phyloP scores from a whole-genome alignment of 2,113 vertebrate species.

The Calonectris borealis region DNA sequence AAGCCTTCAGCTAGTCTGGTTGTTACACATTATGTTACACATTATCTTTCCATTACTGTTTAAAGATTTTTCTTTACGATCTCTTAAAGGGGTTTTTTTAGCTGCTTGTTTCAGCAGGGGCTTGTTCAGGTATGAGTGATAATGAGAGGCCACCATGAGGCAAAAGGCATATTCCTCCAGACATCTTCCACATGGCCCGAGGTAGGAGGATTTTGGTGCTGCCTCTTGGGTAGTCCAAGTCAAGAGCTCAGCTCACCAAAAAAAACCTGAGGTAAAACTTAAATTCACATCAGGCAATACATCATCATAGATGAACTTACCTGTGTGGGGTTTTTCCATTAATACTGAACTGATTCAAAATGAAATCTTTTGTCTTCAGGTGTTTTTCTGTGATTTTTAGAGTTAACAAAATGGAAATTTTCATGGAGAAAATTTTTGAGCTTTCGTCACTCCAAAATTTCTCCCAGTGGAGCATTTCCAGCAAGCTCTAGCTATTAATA shows the following conservation, averaged over 20 bases:
- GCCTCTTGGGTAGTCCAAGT: not conserved
- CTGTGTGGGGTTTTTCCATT: not conserved
- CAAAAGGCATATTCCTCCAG: not conserved
- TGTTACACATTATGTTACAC: not conserved
- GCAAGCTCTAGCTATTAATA: not conserved
- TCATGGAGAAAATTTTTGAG: not conserved
- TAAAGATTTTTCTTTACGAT: not conserved
- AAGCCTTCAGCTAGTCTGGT: not conserved
- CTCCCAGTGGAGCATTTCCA: not conserved
- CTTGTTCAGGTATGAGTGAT: not conserved
- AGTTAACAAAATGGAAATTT: not conserved
- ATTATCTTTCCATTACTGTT: not conserved
- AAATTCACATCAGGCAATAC: not conserved
- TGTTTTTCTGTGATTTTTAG: not conserved
- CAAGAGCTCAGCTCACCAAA: not conserved
- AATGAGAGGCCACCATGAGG: not conserved
- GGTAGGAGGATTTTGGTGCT: not conserved
- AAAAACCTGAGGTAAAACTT: not conserved
- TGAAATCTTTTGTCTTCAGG: not conserved
- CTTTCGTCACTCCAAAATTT: not conserved
- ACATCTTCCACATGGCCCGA: not conserved
- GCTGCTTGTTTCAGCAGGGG: not conserved
- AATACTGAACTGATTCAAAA: not conserved
- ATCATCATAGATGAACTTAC: not conserved
- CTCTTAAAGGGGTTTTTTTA: not conserved